Base-by-base conservation (phyloP, 2,113 vertebrate genomes). In the Heptranchias perlo region DNA sequence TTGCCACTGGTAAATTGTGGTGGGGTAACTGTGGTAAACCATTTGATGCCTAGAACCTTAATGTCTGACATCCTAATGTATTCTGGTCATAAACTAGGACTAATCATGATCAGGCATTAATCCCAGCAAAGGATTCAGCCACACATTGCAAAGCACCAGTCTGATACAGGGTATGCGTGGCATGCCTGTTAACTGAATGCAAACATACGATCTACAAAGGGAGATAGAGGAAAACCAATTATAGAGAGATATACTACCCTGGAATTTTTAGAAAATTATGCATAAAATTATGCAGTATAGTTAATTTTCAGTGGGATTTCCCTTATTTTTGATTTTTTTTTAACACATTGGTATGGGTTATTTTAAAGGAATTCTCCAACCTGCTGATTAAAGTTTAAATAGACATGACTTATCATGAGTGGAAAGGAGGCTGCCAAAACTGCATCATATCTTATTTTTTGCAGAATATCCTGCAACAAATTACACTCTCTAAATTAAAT, bases 241-340 rank as follows among this genome's bases (percentile, higher is more conserved):
- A 23, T 39, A 62, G 58, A 62, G 31, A n/a, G 54, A 61, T 4
- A n/a, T 39, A 39, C n/a, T n/a, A 18, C 58, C 18, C 58, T 93
- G 89, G 89, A 93, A 93, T 93, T 93, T 89, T 93, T 93, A 93
- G 35, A 93, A 92, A 93, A 93, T 93, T 62, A 61, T 62, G 6
- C 89, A 62, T 64, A 62, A 64, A 64, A 39, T 58, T 64, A 93
- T 93, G 54, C 35, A 93, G 89, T 61, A 52, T 4, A 39, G 89
- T 93, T 93, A 93, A 64, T 93, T 93, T 93, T 64, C 58, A 62
- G 89, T 39, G 89, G 89, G 89, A n/a, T 64, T 93, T 64, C 89
- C 89, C 89, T 93, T 62, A 93, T 39, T 93, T 93, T 93, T 93
- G 35, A 64, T 39, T 93, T 82, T 1, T 62, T 11, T 93, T 93